These are phyloP conservation scores for Ellobius talpinus DNA, from an alignment of 2,113 vertebrate species.

Conservation along the genomic window DNA sequence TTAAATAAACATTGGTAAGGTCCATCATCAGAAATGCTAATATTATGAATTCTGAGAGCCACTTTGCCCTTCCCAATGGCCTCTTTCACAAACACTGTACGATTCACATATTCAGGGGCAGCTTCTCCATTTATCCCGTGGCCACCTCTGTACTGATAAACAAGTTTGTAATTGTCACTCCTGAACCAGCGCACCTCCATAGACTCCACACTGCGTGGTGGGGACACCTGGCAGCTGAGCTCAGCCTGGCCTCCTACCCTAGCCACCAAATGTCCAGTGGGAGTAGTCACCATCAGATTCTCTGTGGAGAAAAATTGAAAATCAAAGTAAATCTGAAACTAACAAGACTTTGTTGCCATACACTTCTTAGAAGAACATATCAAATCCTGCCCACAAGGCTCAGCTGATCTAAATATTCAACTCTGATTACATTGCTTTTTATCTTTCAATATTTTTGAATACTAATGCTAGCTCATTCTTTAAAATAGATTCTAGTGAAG, in stretches of 20 bases:
- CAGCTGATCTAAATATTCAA: not conserved
- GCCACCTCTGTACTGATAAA: constrained; percentile 27
- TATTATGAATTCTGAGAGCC: constrained; percentile 41
- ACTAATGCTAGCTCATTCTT: not conserved
- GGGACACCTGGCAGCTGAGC: constrained; percentile 37
- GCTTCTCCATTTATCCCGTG: not conserved
- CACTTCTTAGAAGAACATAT: not conserved
- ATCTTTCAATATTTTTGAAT: not conserved
- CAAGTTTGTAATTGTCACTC: not conserved
- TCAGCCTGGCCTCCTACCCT: constrained; percentile 31
- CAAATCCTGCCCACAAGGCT: not conserved
- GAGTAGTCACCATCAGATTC: constrained; percentile 13
- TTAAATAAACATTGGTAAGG: constrained; percentile 61
- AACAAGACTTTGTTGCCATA: not conserved
- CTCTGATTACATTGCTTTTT: not conserved
- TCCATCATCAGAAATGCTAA: constrained; percentile 56
- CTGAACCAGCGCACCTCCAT: constrained; percentile 48
- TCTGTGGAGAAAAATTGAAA: constrained; percentile 5
- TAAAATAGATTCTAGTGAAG: not conserved
- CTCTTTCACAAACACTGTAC: constrained; percentile 60
- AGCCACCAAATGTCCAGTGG: not conserved
- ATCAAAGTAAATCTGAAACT: not conserved
- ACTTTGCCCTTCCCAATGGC: constrained; percentile 51
- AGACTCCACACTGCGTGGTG: not conserved
- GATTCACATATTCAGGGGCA: constrained; percentile 14